Base-by-base conservation (phyloP, 2,888 invertebrate genomes). In the Helicoverpa assulta region DNA sequence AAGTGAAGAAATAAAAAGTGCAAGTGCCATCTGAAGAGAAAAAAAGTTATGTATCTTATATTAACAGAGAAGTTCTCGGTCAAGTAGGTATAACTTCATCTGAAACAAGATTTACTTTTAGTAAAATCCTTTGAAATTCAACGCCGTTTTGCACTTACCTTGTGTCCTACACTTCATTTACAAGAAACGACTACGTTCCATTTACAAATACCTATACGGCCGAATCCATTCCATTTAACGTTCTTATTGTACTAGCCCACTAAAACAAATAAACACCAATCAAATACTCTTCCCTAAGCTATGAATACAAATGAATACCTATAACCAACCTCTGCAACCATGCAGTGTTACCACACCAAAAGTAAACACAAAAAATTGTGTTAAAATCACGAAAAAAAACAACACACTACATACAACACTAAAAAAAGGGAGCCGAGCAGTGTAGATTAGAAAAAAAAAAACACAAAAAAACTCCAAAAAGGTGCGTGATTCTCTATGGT, bases 371-470 rank as follows among this genome's bases (percentile, higher is more conserved):
- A 18, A 60, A 40, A 14, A 10, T 6, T 1, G 19, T 19, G 16
- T 29, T 29, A 21, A 54, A 14, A 47, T 16, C 6, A 19, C 21
- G 26, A 40, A 55, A 64, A 10, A 57, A 51, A 66, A 51, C 37
- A 54, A 56, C 18, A 64, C 65, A 71, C 43, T 61, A 40, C 70
- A 60, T 50, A 71, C 57, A 54, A 69, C 63, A 64, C 53, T 63
- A 66, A 80, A 68, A 68, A 37, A 80, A 83, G 84, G 82, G 84
- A 82, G 80, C 73, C 84, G 84, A 81, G 73, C 73, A 79, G 56
- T 72, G 65, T 40, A 50, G 53, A 50, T 19, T 14, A 40, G 52
- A 62, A 51, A 33, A 64, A 16, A 16, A 58, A 70, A 29, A 26
- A 63, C 67, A 43, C 8, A 50, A 50, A 0, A 47, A 3, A 18